Conservation (phyloP, 2,113 vertebrate species). For the Callopanchax toddi region DNA sequence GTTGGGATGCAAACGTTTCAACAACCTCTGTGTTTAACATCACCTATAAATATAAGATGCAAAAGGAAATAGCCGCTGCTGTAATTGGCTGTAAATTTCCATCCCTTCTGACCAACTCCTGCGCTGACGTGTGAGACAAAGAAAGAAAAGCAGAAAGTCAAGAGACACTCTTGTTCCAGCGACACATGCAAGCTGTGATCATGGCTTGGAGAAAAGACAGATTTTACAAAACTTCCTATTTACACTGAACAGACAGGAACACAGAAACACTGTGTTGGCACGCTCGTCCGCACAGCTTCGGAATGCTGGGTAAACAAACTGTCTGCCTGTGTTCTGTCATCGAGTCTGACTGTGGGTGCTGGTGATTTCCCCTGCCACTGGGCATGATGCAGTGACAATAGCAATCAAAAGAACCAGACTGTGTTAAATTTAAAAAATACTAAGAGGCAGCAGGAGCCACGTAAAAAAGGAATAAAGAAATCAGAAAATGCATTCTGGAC, state of each 20-base stretch:
- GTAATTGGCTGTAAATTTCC: conserved; percentile 31
- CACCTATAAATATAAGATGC: conserved; percentile 12
- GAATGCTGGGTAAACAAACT: conserved; percentile 60
- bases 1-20: not conserved
- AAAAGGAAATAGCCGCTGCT: conserved; percentile 11
- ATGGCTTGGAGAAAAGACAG: conserved; percentile 53
- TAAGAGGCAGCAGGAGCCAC: not conserved
- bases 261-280: conserved; percentile 60
- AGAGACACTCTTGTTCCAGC: conserved; percentile 47
- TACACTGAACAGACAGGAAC: conserved; percentile 65
- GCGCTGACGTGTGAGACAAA: conserved; percentile 24
- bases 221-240: conserved; percentile 49
- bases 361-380: conserved; percentile 32
- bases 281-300: conserved; percentile 44
- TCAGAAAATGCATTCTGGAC: conserved; percentile 28
- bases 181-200: conserved; percentile 59
- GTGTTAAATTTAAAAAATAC: conserved; percentile 27
- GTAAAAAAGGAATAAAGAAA: conserved; percentile 6
- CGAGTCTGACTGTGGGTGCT: conserved; percentile 18
- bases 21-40: conserved; percentile 14
- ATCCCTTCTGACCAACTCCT: conserved; percentile 28
- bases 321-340: conserved; percentile 39
- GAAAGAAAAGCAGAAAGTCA: conserved; percentile 28
- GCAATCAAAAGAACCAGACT: conserved; percentile 38
- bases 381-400: conserved; percentile 6